Evolutionary conservation across 2,797 vertebrate genomes (phyloP).

Genomic region (Syngnathus acus): DNA sequence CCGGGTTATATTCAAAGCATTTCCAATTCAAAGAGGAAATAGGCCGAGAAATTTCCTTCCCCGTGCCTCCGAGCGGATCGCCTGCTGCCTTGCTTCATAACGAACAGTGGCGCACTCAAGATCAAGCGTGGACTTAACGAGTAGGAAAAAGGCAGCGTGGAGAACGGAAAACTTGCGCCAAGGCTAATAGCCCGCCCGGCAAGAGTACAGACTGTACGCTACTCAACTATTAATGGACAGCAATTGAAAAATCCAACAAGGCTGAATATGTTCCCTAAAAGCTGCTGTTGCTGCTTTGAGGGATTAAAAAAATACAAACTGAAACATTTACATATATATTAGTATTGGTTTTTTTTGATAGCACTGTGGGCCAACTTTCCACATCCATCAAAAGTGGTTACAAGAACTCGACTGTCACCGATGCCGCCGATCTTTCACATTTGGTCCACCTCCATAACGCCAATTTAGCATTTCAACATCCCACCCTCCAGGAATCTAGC

Average conservation of each 20-base stretch:
- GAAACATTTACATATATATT: background rate
- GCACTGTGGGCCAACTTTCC: background rate
- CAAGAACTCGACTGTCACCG: background rate
- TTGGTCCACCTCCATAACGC: background rate
- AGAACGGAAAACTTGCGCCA: background rate
- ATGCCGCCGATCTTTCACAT: background rate
- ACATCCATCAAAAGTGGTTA: background rate
- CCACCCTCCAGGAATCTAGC: background rate
- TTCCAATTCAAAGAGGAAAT: constrained; percentile 4
- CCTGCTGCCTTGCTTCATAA: constrained; percentile 1
- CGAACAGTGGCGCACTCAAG: background rate
- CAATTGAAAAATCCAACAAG: background rate
- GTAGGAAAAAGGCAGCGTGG: background rate
- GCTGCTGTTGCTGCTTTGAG: background rate
- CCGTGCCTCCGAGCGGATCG: background rate
- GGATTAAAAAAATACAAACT: too few relatives aligned
- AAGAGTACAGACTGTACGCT: background rate
- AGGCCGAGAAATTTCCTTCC: background rate
- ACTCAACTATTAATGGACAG: background rate
- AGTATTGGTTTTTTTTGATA: background rate
- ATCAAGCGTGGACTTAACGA: background rate
- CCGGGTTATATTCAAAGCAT: background rate
- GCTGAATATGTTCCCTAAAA: background rate
- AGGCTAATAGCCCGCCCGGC: background rate
- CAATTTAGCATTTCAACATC: background rate